Evolutionary conservation across 2,888 invertebrate species (phyloP).

Genomic region (Napeogenes inachia): DNA sequence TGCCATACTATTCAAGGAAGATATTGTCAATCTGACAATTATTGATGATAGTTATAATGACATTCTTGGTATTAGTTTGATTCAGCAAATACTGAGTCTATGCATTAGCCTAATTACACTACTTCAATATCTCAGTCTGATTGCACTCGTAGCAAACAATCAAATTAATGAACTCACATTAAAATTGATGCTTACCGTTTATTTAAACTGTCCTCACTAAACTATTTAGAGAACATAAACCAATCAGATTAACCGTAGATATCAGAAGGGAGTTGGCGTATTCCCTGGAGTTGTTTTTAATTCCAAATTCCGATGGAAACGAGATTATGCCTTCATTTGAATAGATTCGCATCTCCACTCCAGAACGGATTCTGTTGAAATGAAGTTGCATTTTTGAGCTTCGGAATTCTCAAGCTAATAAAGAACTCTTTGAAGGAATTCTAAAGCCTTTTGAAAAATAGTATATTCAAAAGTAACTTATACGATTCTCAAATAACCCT

Average conservation of each 20-base stretch:
- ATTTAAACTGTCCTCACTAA: not conserved
- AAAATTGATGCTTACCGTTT: not conserved
- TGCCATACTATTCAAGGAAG: too few relatives aligned
- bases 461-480: constrained; percentile 1
- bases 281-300: constrained; percentile 25
- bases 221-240: not conserved
- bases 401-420: constrained; percentile 7
- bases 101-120: constrained; percentile 2
- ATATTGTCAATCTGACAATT: too few relatives aligned
- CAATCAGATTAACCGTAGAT: not conserved
- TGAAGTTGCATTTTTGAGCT: constrained; percentile 12
- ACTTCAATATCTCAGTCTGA: not conserved
- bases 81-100: not conserved
- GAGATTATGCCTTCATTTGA: constrained; percentile 27
- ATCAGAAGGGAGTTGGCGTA: constrained; percentile 11
- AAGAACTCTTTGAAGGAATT: constrained; percentile 3
- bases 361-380: constrained; percentile 13
- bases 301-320: constrained; percentile 24
- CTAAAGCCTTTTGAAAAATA: constrained; percentile 1
- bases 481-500: not conserved
- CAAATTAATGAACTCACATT: not conserved
- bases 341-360: constrained; percentile 20
- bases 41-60: too few relatives aligned
- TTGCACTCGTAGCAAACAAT: not conserved
- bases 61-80: not conserved